phyloP scores from a whole-genome alignment of 1,140 invertebrate species.

The Neodiprion virginianus region DNA sequence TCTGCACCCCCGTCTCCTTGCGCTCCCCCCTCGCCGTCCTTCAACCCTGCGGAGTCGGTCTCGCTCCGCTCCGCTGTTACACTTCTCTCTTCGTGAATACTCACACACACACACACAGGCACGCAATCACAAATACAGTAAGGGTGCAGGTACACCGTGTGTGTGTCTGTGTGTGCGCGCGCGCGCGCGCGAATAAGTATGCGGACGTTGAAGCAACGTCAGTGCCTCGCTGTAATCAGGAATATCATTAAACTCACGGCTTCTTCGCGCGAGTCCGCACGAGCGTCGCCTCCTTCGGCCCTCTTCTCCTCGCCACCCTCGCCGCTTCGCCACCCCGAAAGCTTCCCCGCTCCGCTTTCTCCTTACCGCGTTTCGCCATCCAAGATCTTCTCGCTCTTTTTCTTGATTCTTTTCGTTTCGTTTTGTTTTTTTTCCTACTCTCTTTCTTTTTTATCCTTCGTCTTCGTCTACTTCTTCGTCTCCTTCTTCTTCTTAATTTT shows the following conservation, averaged over 20 bases:
- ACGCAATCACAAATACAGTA: background rate
- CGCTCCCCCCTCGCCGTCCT: background rate
- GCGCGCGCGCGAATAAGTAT: conserved; percentile 28
- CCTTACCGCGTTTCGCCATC: background rate
- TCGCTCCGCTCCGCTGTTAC: conserved; percentile 13
- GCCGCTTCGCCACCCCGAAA: conserved; percentile 13
- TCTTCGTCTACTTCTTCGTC: background rate
- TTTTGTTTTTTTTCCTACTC: background rate
- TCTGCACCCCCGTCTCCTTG: conserved; percentile 13
- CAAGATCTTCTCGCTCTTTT: too few relatives aligned
- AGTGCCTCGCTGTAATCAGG: conserved; percentile 53
- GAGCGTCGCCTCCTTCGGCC: conserved; percentile 20
- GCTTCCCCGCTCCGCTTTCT: background rate
- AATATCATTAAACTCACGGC: conserved; percentile 61
- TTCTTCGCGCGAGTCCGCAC: conserved; percentile 42
- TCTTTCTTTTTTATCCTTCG: background rate
- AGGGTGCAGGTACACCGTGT: too few relatives aligned
- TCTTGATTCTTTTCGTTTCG: background rate
- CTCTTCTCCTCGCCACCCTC: conserved; percentile 9
- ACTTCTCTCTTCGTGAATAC: background rate
- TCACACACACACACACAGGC: background rate
- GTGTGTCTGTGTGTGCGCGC: conserved; percentile 8
- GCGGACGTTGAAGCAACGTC: conserved; percentile 24
- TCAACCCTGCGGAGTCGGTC: background rate
- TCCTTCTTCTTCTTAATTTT: conserved; percentile 11